phyloP scores from a whole-genome alignment of 2,888 invertebrate species.

The Heliconius sara region DNA sequence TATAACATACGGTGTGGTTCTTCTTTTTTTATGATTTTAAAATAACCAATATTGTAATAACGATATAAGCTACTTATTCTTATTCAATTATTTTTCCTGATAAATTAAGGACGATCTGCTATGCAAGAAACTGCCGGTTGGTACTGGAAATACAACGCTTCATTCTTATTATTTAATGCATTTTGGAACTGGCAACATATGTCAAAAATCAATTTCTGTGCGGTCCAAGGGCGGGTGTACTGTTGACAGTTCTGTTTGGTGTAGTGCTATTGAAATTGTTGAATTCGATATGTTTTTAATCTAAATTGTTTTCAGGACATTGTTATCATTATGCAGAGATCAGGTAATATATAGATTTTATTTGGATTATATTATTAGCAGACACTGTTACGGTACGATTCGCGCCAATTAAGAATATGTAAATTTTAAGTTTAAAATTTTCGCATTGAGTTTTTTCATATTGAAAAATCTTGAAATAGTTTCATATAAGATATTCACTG shows the following conservation, averaged over 20 bases:
- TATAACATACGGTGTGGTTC: not conserved
- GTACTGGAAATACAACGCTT: not conserved
- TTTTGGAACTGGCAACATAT: conserved; percentile 58
- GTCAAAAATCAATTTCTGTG: conserved; percentile 76
- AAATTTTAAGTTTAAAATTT: conserved; percentile 26
- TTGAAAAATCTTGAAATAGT: not conserved
- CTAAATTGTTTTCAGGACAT: conserved; percentile 64
- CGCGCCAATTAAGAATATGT: conserved; percentile 38
- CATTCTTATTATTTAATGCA: not conserved
- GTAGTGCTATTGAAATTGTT: conserved; percentile 66
- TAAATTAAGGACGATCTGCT: too few relatives aligned
- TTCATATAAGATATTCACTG: not conserved
- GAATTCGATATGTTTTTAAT: conserved; percentile 75
- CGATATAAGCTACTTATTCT: too few relatives aligned
- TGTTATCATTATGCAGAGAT: conserved; percentile 77
- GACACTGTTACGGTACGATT: conserved; percentile 19
- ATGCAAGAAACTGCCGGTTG: too few relatives aligned
- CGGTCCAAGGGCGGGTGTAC: conserved; percentile 75
- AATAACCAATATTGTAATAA: too few relatives aligned
- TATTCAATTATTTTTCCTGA: too few relatives aligned
- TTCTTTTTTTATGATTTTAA: too few relatives aligned
- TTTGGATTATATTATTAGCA: not conserved
- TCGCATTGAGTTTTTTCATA: conserved; percentile 1
- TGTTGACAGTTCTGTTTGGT: conserved; percentile 72
- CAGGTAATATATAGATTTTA: conserved; percentile 62